phyloP scores from a whole-genome alignment of 2,113 vertebrate genomes.

The Nipponia nippon region DNA sequence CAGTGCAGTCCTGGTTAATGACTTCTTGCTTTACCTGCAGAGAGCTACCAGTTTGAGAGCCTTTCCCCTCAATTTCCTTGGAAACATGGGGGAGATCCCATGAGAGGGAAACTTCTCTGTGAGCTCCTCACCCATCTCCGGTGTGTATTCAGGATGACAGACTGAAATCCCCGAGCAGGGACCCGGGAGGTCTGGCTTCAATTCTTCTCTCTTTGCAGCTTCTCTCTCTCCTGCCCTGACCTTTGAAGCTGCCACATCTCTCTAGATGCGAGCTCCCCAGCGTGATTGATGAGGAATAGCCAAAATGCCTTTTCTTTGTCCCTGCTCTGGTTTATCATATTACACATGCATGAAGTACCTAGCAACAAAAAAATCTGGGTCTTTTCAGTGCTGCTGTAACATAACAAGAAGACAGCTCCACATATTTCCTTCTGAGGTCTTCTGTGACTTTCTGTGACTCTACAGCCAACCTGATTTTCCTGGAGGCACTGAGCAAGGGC shows the following conservation, averaged over 20 bases:
- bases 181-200: not conserved
- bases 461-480: not conserved
- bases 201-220: not conserved
- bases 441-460: not conserved
- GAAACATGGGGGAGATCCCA: not conserved
- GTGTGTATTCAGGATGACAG: not conserved
- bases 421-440: not conserved
- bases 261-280: not conserved
- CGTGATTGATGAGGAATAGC: not conserved
- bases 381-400: not conserved
- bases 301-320: not conserved
- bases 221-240: not conserved
- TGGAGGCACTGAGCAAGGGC: not conserved
- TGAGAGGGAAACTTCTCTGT: not conserved
- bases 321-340: not conserved
- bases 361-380: not conserved
- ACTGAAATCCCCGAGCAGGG: not conserved
- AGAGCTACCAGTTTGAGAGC: not conserved
- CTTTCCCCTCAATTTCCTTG: not conserved
- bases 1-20: not conserved
- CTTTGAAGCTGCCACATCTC: not conserved
- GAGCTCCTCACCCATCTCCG: not conserved
- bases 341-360: not conserved
- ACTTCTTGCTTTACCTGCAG: not conserved
- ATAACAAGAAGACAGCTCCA: not conserved